Evolutionary conservation across 2,113 vertebrate genomes (phyloP), one percentile per base, ranked within the genome.

Genomic region (Micronycteris hirsuta): DNA sequence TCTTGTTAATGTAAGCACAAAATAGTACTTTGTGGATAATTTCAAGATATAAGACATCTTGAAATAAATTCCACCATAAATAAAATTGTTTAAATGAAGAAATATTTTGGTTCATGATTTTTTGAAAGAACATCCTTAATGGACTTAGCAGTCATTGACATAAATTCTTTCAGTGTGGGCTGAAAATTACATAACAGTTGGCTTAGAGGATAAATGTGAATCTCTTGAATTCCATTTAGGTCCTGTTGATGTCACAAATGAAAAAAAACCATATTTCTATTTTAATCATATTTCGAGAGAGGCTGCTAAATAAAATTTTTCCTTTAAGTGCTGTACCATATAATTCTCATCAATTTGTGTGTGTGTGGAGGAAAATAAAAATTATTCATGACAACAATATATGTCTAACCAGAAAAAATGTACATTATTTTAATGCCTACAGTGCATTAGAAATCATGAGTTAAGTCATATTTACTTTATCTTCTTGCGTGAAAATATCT

Each of bases 51-150:
- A 93, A 94, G 78, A 95, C 91, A 91, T 76, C 95, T 95, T 94
- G 95, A 94, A 97, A n/a, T n/a, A n/a, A 98, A 54, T 93, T 96
- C 94, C 76, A 91, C 97, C 94, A 97, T 97, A 96, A 98, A 98
- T 98, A 98, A 98, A 97, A 98, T 86, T 78, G 43, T 96, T 96
- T 96, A 96, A 89, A 90, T 67, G 94, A 94, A 97, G 78, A 96
- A 94, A 65, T 86, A 86, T 65, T 88, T 96, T 92, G 76, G 47
- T 61, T 97, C 41, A 80, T 96, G 89, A 26, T 97, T 97, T 86
- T 97, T 97, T 89, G 24, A 87, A 67, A 20, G 15, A 89, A 73
- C 2, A 56, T 33, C 13, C 36, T 3, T 52, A 83, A 15, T 56
- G 20, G 16, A 86, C 89, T 77, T 93, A 88, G 13, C 0, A 45